phyloP scores from a whole-genome alignment of 2,797 vertebrate species.

The Cheirogaleus major region DNA sequence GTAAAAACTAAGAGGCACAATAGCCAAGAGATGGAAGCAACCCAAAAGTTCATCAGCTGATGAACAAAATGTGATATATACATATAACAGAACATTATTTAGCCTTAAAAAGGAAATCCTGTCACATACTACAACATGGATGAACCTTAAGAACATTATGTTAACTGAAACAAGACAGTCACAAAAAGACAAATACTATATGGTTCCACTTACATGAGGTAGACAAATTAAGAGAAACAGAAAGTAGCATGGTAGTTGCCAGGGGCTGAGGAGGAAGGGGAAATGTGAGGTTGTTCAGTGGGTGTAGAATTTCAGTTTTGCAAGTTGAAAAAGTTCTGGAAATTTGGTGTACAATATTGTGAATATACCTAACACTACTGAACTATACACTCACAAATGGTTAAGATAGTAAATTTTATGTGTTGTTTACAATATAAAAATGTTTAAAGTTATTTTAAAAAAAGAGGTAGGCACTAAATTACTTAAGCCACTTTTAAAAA shows the following conservation, averaged over 20 bases:
- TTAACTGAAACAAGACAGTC: conserved; percentile 33
- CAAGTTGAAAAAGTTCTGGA: neutral
- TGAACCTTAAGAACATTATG: neutral
- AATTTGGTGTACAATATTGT: neutral
- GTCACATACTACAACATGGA: neutral
- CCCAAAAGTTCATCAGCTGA: neutral
- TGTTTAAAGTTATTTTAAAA: neutral
- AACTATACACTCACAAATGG: neutral
- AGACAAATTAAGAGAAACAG: conserved; percentile 30
- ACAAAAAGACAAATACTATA: neutral
- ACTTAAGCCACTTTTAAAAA: neutral
- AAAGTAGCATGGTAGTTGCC: neutral
- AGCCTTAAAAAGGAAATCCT: conserved; percentile 23
- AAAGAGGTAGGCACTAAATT: neutral
- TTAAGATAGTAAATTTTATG: neutral
- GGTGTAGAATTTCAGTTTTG: neutral
- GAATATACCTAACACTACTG: neutral
- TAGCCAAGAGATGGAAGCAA: neutral
- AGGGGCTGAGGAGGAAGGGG: too few species aligned
- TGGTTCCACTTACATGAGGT: neutral
- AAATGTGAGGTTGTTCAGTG: neutral
- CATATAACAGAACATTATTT: neutral
- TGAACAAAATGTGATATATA: conserved; percentile 7
- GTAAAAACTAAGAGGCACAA: conserved; percentile 15
- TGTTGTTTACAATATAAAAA: neutral